Base-by-base conservation (phyloP, 2,797 vertebrate genomes). In the Sebastes melanostomus region DNA sequence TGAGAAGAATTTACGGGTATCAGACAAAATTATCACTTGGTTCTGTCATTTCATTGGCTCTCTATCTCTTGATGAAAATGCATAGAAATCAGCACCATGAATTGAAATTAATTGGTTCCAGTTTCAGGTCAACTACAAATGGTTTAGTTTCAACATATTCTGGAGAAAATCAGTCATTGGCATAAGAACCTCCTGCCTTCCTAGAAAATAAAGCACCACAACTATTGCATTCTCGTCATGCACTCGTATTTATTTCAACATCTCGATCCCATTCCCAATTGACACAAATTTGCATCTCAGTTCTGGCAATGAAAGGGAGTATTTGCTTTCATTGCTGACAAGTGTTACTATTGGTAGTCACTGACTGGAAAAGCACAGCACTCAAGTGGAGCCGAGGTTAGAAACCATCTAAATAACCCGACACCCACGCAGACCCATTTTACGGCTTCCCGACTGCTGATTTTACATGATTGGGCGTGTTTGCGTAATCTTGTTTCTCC, bases 401-500 rank as follows among this genome's bases (percentile, higher is more conserved):
- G 85, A 92, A 92, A 76, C 80, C 81, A 80, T 89, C 76, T 67
- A 92, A 93, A 93, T 87, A 92, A 73, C 85, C 71, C 77, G 67
- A 93, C 92, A 91, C 89, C 92, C 92, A 93, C 90, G 59, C 66
- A 72, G 81, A 78, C 61, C 80, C 54, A 59, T 90, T 94, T 93
- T 90, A 93, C 61, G 20, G 86, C 80, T 82, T 93, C 89, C 78
- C 29, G 20, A 83, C 70, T 78, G 68, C 63, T 90, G 70, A 87
- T 90, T 93, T 93, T 90, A 92, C 76, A 84, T 88, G 84, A 86
- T 79, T 78, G 89, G 86, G 80, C 29, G 61, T 94, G 93, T 94
- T 95, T 95, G 86, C 89, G 88, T 94, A 92, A 93, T 93, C 88
- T 94, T 90, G 86, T 67, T 93, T 94, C 90, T 93, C 93, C 91